Evolutionary conservation across 2,888 invertebrate genomes (phyloP).

Genomic region (Meloe dianella): DNA sequence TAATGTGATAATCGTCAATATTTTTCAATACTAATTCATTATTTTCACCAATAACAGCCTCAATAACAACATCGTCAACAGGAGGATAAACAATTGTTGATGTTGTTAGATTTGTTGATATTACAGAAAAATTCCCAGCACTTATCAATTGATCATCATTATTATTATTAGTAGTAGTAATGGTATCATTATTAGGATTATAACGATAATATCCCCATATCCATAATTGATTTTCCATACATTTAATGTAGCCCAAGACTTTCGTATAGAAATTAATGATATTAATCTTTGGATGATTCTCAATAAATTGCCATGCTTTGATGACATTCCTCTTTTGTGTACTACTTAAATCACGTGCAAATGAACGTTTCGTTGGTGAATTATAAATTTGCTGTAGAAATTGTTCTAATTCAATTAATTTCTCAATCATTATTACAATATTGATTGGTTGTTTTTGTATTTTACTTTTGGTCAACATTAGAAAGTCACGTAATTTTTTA

Average conservation of each 20-base stretch:
- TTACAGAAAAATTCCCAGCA: slow-evolving; percentile 49
- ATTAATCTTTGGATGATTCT: slow-evolving; percentile 55
- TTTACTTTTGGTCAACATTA: slow-evolving; percentile 51
- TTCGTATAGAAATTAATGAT: slow-evolving; percentile 54
- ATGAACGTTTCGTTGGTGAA: slow-evolving; percentile 48
- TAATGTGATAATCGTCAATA: not conserved
- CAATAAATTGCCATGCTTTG: slow-evolving; percentile 55
- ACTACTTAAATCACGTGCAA: slow-evolving; percentile 52
- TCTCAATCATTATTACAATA: slow-evolving; percentile 49
- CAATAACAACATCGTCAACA: slow-evolving; percentile 44
- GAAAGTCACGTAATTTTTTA: slow-evolving; percentile 53
- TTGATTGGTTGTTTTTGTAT: slow-evolving; percentile 40
- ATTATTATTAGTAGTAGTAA: not conserved
- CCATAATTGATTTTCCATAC: slow-evolving; percentile 58
- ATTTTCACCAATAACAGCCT: slow-evolving; percentile 47
- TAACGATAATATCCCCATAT: slow-evolving; percentile 57
- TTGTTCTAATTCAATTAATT: slow-evolving; percentile 53
- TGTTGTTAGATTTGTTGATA: slow-evolving; percentile 26
- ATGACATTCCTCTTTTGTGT: slow-evolving; percentile 55
- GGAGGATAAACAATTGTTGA: slow-evolving; percentile 24
- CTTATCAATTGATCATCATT: slow-evolving; percentile 50
- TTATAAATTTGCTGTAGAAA: slow-evolving; percentile 48
- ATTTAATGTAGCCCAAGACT: slow-evolving; percentile 56
- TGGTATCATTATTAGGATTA: slow-evolving; percentile 15
- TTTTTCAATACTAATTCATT: slow-evolving; percentile 43